Percentiles rank a stretch among this genome's conserved stretches.
Conservation (phyloP, 2,797 vertebrate species). For the Myoxocephalus aenaeus region DNA sequence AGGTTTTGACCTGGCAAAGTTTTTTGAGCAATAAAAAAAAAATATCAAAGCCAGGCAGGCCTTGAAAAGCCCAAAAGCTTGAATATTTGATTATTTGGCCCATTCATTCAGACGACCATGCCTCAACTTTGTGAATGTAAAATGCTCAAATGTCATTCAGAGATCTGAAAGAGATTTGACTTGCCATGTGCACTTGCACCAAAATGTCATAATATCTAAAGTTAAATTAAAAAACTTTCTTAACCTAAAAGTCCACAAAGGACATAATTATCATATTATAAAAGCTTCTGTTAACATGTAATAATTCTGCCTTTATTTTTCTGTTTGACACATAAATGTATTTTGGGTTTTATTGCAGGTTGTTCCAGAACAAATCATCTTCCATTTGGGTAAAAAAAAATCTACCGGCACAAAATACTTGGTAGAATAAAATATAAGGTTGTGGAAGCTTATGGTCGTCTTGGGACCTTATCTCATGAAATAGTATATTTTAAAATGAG, state of each 20-base stretch:
- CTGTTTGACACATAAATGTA: neutral
- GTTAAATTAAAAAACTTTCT: conserved; percentile 1
- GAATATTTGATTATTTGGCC: neutral
- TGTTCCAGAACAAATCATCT: conserved; percentile 4
- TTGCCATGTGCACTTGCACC: neutral
- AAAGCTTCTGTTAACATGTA: neutral
- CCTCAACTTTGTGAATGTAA: neutral
- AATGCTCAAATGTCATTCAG: conserved; percentile 4
- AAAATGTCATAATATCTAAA: neutral
- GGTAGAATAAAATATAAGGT: conserved; percentile 9
- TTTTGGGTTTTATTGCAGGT: conserved; percentile 7
- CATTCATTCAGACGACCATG: conserved; percentile 1
- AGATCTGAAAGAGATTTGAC: neutral
- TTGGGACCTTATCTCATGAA: conserved; percentile 28
- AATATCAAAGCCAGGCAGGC: neutral
- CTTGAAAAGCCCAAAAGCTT: neutral
- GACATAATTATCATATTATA: neutral
- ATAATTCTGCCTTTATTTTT: neutral
- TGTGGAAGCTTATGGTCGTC: neutral
- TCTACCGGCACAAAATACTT: neutral
- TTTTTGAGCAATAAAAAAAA: neutral
- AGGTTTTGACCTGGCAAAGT: conserved; percentile 1
- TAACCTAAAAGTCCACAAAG: neutral
- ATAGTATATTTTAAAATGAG: conserved; percentile 50
- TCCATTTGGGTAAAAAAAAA: neutral